A percentile compares a stretch with the other conserved stretches of the same genome.
phyloP scores from a whole-genome alignment of 2,797 vertebrate species.

The Coreius guichenoti region DNA sequence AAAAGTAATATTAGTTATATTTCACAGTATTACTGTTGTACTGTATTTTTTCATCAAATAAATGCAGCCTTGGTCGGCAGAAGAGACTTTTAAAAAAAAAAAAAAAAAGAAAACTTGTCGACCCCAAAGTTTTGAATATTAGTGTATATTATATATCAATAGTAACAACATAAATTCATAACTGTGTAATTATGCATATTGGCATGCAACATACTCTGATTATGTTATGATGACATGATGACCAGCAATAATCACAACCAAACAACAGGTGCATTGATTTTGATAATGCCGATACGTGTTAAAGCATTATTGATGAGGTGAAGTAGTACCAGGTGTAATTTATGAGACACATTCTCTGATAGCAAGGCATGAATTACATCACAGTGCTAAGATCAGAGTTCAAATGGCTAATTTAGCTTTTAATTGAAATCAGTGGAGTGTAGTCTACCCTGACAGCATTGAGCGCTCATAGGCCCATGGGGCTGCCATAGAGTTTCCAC shows the following conservation, averaged over 20 bases:
- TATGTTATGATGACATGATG: slow-evolving; percentile 5
- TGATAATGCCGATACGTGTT: background rate
- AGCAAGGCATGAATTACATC: slow-evolving; percentile 54
- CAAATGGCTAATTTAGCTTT: slow-evolving; percentile 70
- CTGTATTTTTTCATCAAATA: background rate
- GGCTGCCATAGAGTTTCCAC: slow-evolving; percentile 45
- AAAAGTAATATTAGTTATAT: background rate
- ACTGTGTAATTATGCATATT: background rate
- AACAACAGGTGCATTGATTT: slow-evolving; percentile 9
- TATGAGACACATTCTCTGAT: slow-evolving; percentile 7
- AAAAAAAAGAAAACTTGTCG: background rate
- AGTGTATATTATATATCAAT: background rate
- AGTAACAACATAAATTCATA: background rate
- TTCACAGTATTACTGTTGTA: background rate
- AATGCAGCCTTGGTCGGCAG: background rate
- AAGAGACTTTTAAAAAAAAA: background rate
- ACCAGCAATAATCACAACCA: background rate
- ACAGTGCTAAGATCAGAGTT: slow-evolving; percentile 62
- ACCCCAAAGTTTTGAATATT: background rate
- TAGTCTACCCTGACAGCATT: slow-evolving; percentile 48
- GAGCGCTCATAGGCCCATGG: slow-evolving; percentile 30
- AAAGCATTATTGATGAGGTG: slow-evolving; percentile 17
- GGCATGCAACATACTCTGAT: background rate
- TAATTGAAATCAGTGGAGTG: slow-evolving; percentile 69
- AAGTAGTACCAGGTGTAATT: slow-evolving; percentile 27